A percentile compares a stretch with the other conserved stretches of the same genome.
Evolutionary conservation across 2,888 invertebrate genomes (phyloP).

Genomic region (Lycaena phlaeas): DNA sequence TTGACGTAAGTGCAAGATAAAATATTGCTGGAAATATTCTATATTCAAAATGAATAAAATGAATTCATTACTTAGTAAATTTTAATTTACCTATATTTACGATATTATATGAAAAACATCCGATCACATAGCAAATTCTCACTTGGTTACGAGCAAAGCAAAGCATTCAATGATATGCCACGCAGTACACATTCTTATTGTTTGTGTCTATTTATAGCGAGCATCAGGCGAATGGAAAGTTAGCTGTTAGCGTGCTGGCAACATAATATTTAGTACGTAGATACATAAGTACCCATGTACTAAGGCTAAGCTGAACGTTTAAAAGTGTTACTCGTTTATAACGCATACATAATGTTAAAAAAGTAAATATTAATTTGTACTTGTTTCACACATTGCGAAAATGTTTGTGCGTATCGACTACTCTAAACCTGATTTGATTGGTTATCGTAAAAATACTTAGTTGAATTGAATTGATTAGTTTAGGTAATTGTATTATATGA

Average conservation of each 20-base stretch:
- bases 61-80: no score
- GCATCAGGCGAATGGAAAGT: constrained; percentile 60
- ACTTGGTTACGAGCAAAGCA: constrained; percentile 13
- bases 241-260: constrained; percentile 60
- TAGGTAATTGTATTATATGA: no score
- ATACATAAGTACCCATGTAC: constrained; percentile 20
- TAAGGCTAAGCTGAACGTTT: constrained; percentile 9
- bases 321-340: constrained; percentile 4
- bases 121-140: constrained; percentile 5
- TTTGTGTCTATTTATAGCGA: constrained; percentile 56
- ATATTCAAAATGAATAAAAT: no score
- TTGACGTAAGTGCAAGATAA: constrained; percentile 28
- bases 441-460: background rate
- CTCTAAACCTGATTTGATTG: background rate
- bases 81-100: no score
- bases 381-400: background rate
- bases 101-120: background rate
- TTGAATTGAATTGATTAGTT: no score
- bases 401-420: background rate
- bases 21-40: background rate
- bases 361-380: background rate
- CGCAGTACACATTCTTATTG: constrained; percentile 36
- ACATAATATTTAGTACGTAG: constrained; percentile 33
- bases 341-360: no score
- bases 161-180: constrained; percentile 42